phyloP scores from a whole-genome alignment of 1,140 invertebrate species.

The Rhyacophila brunnea region DNA sequence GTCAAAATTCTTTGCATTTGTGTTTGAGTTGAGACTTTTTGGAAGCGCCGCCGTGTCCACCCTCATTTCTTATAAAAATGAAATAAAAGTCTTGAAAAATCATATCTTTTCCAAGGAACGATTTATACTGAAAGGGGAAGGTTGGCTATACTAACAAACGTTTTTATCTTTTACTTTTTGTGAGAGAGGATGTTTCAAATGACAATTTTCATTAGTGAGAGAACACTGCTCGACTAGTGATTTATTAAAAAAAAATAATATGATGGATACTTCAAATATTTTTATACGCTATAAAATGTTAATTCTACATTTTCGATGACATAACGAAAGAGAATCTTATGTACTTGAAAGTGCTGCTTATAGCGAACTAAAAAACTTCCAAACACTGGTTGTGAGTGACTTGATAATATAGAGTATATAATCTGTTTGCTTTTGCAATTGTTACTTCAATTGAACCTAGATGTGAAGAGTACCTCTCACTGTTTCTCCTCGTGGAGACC shows the following conservation, averaged over 20 bases:
- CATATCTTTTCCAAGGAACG: conserved; percentile 33
- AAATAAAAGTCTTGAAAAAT: conserved; percentile 36
- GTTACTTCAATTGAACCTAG: too few species aligned
- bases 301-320: too few species aligned
- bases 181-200: conserved; percentile 17
- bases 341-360: too few species aligned
- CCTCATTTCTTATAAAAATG: conserved; percentile 18
- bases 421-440: too few species aligned
- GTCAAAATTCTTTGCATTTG: background rate
- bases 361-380: too few species aligned
- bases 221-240: too few species aligned
- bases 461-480: too few species aligned
- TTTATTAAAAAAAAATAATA: background rate
- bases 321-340: too few species aligned
- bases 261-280: background rate
- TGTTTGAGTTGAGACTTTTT: background rate
- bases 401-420: too few species aligned
- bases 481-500: too few species aligned
- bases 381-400: too few species aligned
- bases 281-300: too few species aligned
- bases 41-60: background rate
- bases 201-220: background rate
- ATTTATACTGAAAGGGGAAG: conserved; percentile 29
- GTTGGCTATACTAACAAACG: conserved; percentile 28
- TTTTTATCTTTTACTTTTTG: conserved; percentile 22